Evolutionary conservation across 2,888 invertebrate species (phyloP).

Genomic region (Eristalinus aeneus): DNA sequence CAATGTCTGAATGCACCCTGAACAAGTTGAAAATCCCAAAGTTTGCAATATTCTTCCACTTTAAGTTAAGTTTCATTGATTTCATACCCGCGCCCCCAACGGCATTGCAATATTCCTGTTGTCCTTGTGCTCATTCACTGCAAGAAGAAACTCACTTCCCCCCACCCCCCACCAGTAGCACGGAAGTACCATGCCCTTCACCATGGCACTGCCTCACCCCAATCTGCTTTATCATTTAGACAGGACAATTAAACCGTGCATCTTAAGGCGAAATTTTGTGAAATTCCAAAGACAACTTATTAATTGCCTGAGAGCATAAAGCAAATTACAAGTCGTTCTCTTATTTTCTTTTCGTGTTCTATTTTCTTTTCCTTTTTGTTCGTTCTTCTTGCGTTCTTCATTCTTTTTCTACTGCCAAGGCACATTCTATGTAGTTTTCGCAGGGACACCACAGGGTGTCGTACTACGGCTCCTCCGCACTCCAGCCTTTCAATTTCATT

Average conservation of each 20-base stretch:
- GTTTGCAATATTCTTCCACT: too few species aligned
- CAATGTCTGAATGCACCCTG: too few species aligned
- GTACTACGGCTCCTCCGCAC: not conserved
- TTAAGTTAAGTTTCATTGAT: too few species aligned
- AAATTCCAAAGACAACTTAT: slow-evolving; percentile 65
- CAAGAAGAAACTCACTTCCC: not conserved
- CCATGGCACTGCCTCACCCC: not conserved
- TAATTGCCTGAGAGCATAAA: slow-evolving; percentile 65
- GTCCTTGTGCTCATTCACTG: not conserved
- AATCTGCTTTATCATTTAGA: slow-evolving; percentile 43
- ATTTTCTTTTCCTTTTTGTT: not conserved
- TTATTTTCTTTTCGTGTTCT: slow-evolving; percentile 25
- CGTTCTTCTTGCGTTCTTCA: not conserved
- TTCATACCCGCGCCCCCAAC: not conserved
- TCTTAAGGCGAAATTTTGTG: slow-evolving; percentile 48
- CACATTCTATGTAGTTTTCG: not conserved
- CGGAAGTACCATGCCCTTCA: not conserved
- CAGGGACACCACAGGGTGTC: not conserved
- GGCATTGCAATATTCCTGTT: not conserved
- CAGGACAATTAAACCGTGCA: slow-evolving; percentile 58
- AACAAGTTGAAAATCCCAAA: too few species aligned
- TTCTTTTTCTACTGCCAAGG: not conserved
- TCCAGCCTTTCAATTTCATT: slow-evolving; percentile 61
- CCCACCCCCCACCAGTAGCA: not conserved
- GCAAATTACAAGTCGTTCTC: slow-evolving; percentile 60